Conservation (phyloP, 2,888 invertebrate genomes). For the Drosophila paracracens region DNA sequence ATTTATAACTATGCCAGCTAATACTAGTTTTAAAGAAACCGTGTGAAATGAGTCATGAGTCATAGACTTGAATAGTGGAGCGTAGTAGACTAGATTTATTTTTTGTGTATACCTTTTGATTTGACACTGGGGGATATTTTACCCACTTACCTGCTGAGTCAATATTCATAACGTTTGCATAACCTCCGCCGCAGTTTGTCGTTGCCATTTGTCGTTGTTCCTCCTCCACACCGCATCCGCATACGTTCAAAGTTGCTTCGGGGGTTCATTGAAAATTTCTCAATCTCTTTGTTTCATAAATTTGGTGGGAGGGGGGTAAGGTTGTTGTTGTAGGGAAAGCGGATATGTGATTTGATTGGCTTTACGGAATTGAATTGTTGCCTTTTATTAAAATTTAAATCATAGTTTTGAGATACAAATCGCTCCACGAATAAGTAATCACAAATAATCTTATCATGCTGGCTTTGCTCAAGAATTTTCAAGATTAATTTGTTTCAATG, state of each 20-base stretch:
- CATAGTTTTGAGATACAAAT: slow-evolving; percentile 1
- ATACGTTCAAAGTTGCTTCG: slow-evolving; percentile 1
- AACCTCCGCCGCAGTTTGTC: slow-evolving; percentile 28
- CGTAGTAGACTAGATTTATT: slow-evolving; percentile 33
- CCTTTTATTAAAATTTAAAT: not conserved
- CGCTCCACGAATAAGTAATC: not conserved
- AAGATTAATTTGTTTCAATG: not conserved
- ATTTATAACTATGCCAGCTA: slow-evolving; percentile 29
- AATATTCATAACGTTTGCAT: slow-evolving; percentile 49
- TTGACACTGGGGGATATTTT: slow-evolving; percentile 51
- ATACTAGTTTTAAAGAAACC: slow-evolving; percentile 48
- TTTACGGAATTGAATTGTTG: slow-evolving; percentile 5
- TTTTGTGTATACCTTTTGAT: slow-evolving; percentile 16
- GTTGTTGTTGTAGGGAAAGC: not conserved
- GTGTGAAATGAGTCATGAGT: slow-evolving; percentile 51
- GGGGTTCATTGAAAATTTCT: slow-evolving; percentile 52
- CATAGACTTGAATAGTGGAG: slow-evolving; percentile 12
- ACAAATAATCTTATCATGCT: slow-evolving; percentile 1
- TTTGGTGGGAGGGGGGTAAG: slow-evolving; percentile 67
- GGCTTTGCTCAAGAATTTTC: not conserved
- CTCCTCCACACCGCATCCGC: slow-evolving; percentile 25
- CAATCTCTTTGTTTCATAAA: slow-evolving; percentile 77
- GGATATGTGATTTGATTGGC: slow-evolving; percentile 8
- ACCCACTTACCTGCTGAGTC: slow-evolving; percentile 52
- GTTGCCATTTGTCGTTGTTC: slow-evolving; percentile 13